phyloP scores from a whole-genome alignment of 2,888 invertebrate species.

The Dicranocentrus wangi region DNA sequence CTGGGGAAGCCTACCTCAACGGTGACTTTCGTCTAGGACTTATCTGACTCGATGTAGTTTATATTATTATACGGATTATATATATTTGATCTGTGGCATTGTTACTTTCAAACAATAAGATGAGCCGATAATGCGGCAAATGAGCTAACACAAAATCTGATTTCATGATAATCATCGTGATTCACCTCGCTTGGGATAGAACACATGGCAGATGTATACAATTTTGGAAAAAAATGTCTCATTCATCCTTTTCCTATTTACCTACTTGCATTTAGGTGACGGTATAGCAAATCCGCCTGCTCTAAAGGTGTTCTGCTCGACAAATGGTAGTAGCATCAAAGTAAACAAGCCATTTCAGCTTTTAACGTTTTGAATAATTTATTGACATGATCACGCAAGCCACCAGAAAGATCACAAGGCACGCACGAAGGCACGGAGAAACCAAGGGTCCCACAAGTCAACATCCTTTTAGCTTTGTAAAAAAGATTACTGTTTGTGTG shows the following conservation, averaged over 20 bases:
- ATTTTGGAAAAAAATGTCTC: background rate
- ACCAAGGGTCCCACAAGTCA: slow-evolving; percentile 27
- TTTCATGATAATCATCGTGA: background rate
- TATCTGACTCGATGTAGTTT: too few relatives aligned
- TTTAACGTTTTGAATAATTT: slow-evolving; percentile 26
- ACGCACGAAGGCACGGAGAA: slow-evolving; percentile 42
- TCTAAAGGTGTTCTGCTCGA: background rate
- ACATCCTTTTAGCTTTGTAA: background rate
- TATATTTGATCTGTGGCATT: too few relatives aligned
- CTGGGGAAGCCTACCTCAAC: too few relatives aligned
- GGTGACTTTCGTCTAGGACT: too few relatives aligned
- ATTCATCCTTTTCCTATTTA: background rate
- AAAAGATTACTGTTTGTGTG: background rate
- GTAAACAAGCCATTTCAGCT: slow-evolving; percentile 28
- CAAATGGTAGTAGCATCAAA: slow-evolving; percentile 39
- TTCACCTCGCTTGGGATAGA: background rate
- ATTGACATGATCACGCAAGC: slow-evolving; percentile 57
- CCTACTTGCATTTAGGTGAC: background rate
- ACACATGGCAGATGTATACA: slow-evolving; percentile 21
- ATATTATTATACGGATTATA: too few relatives aligned
- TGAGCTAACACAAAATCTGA: slow-evolving; percentile 15
- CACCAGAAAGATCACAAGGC: slow-evolving; percentile 47
- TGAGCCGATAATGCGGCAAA: slow-evolving; percentile 38
- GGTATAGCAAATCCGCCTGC: slow-evolving; percentile 19
- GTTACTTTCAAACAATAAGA: slow-evolving; percentile 8